These are phyloP conservation scores for Cheracebus regulus DNA, from an alignment of 2,797 vertebrate species.

Conservation along the genomic window DNA sequence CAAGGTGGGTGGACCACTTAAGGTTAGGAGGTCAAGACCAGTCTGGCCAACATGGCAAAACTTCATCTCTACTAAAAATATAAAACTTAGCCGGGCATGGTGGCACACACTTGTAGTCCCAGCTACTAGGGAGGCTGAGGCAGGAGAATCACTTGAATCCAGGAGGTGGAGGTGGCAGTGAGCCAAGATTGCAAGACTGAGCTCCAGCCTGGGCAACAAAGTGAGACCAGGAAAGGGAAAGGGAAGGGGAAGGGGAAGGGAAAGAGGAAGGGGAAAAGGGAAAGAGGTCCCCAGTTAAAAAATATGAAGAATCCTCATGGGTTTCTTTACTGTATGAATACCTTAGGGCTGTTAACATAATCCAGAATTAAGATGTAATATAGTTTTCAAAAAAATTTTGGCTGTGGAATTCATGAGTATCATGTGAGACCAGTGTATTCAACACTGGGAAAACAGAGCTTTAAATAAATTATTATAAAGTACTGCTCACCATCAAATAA, in stretches of 20 bases:
- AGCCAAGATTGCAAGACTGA: background rate
- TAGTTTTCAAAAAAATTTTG: background rate
- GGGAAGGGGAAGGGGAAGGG: no score
- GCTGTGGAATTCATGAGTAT: background rate
- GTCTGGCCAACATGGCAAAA: background rate
- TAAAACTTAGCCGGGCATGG: background rate
- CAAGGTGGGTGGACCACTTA: fast-evolving
- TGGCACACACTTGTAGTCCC: background rate
- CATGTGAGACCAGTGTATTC: background rate
- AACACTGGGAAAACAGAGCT: background rate
- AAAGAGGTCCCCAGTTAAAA: background rate
- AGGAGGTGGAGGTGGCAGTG: background rate
- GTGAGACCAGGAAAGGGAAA: background rate
- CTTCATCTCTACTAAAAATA: background rate
- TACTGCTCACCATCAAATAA: background rate
- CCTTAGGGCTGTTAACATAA: background rate
- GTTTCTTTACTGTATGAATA: background rate
- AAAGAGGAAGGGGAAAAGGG: no score
- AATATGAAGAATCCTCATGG: background rate
- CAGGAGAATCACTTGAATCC: background rate
- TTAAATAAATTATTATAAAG: slow-evolving; percentile 18
- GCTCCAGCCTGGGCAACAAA: background rate
- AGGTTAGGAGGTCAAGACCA: background rate
- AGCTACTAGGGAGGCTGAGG: background rate
- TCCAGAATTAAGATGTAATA: background rate